Evolutionary conservation across 2,113 vertebrate genomes (phyloP).

Genomic region (Atractosteus spatula): DNA sequence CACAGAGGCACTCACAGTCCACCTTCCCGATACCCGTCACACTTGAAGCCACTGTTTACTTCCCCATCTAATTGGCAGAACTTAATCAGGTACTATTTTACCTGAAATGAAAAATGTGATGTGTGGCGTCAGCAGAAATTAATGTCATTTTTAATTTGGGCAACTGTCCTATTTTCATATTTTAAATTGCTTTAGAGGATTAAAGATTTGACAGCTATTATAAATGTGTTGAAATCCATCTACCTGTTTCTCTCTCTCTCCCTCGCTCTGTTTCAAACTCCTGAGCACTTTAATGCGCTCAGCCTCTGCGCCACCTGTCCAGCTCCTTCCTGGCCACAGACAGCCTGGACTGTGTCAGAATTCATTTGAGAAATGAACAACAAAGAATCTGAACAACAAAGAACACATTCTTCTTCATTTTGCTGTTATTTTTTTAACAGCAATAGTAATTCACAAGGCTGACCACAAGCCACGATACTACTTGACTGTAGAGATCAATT

Average conservation of each 20-base stretch:
- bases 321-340: conserved; percentile 26
- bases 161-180: conserved; percentile 45
- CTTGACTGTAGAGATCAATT: no score
- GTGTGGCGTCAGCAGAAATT: conserved; percentile 47
- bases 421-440: not conserved
- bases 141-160: conserved; percentile 57
- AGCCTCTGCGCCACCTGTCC: conserved; percentile 10
- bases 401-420: no score
- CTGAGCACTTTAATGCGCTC: not conserved
- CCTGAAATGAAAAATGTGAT: conserved; percentile 35
- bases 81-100: conserved; percentile 34
- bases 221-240: conserved; percentile 57
- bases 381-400: conserved; percentile 21
- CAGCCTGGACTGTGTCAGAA: conserved; percentile 37
- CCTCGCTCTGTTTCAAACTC: not conserved
- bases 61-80: conserved; percentile 29
- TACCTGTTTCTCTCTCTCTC: conserved; percentile 32
- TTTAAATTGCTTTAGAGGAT: conserved; percentile 30
- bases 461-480: no score
- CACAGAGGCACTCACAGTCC: not conserved
- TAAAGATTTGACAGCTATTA: conserved; percentile 55
- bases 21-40: conserved; percentile 3
- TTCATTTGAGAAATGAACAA: conserved; percentile 38
- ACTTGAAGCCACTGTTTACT: not conserved
- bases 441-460: not conserved